A percentile compares a stretch with the other conserved stretches of the same genome.
phyloP scores from a whole-genome alignment of 2,888 invertebrate genomes.

The Leuctra nigra region DNA sequence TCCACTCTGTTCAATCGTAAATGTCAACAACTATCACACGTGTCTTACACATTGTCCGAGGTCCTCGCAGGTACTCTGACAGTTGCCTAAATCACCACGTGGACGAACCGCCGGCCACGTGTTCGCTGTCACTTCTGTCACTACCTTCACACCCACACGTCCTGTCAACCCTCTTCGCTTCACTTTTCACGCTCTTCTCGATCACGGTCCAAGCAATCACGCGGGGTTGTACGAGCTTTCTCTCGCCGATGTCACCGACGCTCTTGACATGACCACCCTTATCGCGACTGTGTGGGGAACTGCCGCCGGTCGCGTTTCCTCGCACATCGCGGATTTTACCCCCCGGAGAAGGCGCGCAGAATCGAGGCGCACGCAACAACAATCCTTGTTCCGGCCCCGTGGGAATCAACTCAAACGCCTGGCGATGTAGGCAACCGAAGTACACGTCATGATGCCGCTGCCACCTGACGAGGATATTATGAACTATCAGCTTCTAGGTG shows the following conservation, averaged over 20 bases:
- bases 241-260: neutral
- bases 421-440: neutral
- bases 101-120: too few species aligned
- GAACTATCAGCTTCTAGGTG: neutral
- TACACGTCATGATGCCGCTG: neutral
- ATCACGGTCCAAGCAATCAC: neutral
- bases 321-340: conserved; percentile 23
- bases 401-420: neutral
- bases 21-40: too few species aligned
- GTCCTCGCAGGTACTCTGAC: too few species aligned
- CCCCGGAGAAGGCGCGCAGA: conserved; percentile 22
- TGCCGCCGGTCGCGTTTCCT: conserved; percentile 18
- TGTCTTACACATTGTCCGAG: too few species aligned
- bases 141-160: too few species aligned
- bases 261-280: neutral
- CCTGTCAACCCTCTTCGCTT: neutral
- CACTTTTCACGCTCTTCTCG: neutral
- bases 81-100: too few species aligned
- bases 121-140: too few species aligned
- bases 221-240: neutral
- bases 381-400: neutral
- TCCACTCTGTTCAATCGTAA: neutral
- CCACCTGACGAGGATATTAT: neutral
- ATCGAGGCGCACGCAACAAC: conserved; percentile 23
- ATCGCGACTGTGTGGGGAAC: conserved; percentile 10